Evolutionary conservation across 2,113 vertebrate species (phyloP), one percentile per base, ranked within the genome.

Genomic region (Struthidea cinerea): DNA sequence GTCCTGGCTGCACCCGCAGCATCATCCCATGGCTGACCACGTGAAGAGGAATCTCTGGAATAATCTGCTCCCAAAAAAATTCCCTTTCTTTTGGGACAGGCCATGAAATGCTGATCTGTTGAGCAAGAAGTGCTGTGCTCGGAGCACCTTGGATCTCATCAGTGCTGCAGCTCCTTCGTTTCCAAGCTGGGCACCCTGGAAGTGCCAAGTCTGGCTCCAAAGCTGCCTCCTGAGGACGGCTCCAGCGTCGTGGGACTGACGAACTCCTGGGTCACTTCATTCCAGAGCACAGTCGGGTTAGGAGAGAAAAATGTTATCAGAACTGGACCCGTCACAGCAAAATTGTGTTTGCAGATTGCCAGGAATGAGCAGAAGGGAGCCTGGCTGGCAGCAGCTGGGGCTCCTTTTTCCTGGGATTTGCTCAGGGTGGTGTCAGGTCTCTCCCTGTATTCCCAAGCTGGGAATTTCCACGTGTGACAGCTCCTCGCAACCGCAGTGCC

Each of bases 401-500:
- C 60, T 96, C 46, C 85, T 76, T 60, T 2, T 0, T 6, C 61
- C 37, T 16, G 22, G n/a, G 28, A 11, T 65, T 63, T 65, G 35
- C 60, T 67, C 56, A 42, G 77, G 76, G 32, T n/a, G 19, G 3
- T 21, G 50, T 76, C 33, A 50, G 46, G 46, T 28, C 60, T 70
- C 37, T 46, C 37, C 39, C 42, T 30, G n/a, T 0, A 10, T 44
- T 32, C 64, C 49, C 20, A 23, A 6, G 4, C 20, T 49, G 44
- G 49, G 50, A 24, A 35, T 33, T 53, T 60, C 3, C 18, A 57
- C 1, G 0, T 15, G n/a, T 33, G 53, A 16, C 59, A 83, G 33
- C 22, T 41, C 39, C 70, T 68, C 0, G 0, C 14, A 8, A 4
- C 24, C 5, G 65, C 52, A 47, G 24, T 28, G 28, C 7, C 22